Conservation (phyloP, 23 tunicate species). For the Oikopleura vanhoeffeni region DNA sequence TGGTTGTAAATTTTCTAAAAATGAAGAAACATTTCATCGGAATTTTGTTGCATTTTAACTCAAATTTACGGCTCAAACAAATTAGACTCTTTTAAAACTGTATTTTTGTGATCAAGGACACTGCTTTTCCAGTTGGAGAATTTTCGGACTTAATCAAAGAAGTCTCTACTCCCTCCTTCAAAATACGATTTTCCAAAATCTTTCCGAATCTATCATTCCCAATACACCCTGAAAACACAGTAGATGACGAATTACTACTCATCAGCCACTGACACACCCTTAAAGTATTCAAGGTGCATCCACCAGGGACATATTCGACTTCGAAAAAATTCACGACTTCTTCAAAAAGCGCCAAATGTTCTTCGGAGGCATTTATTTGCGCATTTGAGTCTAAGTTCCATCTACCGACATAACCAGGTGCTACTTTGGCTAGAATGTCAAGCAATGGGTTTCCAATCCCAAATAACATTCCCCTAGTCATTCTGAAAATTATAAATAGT, state of each 20-base stretch:
- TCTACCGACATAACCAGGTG: conserved; percentile 41
- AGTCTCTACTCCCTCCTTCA: background rate
- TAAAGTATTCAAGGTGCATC: conserved; percentile 72
- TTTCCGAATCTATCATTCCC: background rate
- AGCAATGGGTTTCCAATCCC: conserved; percentile 92
- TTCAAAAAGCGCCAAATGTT: conserved; percentile 50
- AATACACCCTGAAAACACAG: background rate
- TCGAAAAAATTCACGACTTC: conserved; percentile 42
- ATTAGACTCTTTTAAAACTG: no score
- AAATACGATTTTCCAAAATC: background rate
- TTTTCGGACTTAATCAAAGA: background rate
- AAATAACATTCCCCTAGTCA: conserved; percentile 35
- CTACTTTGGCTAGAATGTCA: conserved; percentile 51
- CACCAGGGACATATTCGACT: conserved; percentile 72
- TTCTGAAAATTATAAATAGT: background rate
- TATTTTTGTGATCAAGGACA: background rate
- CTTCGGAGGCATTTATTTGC: conserved; percentile 76
- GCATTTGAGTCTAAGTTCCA: conserved; percentile 30
- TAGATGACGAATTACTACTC: background rate
- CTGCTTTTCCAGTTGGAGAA: background rate
- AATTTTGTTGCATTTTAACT: no score
- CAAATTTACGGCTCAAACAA: no score
- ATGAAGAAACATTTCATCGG: no score
- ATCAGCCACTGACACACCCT: conserved; percentile 46
- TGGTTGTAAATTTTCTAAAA: no score